Base-by-base conservation (phyloP, 2,888 invertebrate species). In the Morpho achilles region DNA sequence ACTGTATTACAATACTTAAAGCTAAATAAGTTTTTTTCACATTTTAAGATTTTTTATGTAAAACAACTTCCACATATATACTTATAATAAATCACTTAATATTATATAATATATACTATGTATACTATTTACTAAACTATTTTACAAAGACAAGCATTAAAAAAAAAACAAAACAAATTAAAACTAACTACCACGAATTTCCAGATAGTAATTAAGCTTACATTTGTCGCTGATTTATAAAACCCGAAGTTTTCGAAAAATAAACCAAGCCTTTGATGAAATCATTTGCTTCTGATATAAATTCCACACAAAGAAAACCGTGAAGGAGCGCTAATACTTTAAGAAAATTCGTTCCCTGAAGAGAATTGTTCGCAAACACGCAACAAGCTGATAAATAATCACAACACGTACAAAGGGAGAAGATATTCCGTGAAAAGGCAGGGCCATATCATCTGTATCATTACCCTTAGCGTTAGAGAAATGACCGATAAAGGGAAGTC, bases 401-500 rank as follows among this genome's bases (percentile, higher is more conserved):
- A 9, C 16, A 46, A 50, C 60, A 60, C 57, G 60, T 60, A 50
- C 56, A 23, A 10, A 53, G 45, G 46, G 47, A 47, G 51, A 50
- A 56, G 56, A 49, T 60, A 50, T 50, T 42, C 43, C 41, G 50
- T 50, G 53, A 53, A 53, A 55, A 50, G 39, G 49, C 50, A 40
- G 22, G 50, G 50, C 44, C 32, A 32, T 32, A 32, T 32, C 32
- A 32, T 32, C 56, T 46, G 50, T 53, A 46, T 53, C 58, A 53
- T 51, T 50, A 56, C 52, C 50, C 53, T 56, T 43, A 22, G 53
- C 53, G 50, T 56, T 60, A 44, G 56, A 53, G 48, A 59, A 56
- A 49, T 60, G 44, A 57, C 57, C 46, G 52, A 56, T 60, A 57
- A 60, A 57, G 50, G 50, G 43, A 60, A 60, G 53, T 42, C 46